phyloP scores from a whole-genome alignment of 1,140 invertebrate genomes.

The Hydropsyche tenuis region DNA sequence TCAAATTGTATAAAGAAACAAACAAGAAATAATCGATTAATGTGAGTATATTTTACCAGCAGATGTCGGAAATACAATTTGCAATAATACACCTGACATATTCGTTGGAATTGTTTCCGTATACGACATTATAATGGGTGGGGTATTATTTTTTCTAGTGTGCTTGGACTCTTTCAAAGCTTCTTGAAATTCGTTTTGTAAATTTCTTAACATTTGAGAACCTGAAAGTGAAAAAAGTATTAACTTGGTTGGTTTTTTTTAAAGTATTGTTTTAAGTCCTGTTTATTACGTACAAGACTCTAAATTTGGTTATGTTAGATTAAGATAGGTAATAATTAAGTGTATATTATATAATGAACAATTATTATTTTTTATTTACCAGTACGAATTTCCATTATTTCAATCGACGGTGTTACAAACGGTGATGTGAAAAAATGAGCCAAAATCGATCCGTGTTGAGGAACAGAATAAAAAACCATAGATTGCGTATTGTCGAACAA shows the following conservation, averaged over 20 bases:
- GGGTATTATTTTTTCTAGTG: not conserved
- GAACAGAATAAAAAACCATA: constrained; percentile 78
- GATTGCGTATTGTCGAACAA: constrained; percentile 59
- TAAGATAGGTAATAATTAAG: not conserved
- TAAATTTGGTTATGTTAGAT: not conserved
- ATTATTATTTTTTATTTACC: constrained; percentile 11
- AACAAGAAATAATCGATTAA: not conserved
- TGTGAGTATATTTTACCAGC: constrained; percentile 10
- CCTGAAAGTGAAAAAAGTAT: too few relatives aligned
- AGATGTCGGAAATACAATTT: constrained; percentile 35
- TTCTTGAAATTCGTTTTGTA: constrained; percentile 30
- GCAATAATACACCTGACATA: constrained; percentile 30
- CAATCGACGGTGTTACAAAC: constrained; percentile 25
- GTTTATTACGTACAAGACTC: too few relatives aligned
- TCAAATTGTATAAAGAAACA: not conserved
- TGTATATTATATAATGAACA: not conserved
- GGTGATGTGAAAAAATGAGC: constrained; percentile 53
- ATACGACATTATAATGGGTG: not conserved
- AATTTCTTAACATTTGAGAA: constrained; percentile 25
- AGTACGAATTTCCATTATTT: constrained; percentile 30
- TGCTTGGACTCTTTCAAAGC: constrained; percentile 20
- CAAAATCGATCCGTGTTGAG: constrained; percentile 72
- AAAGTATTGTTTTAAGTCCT: not conserved
- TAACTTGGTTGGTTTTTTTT: not conserved
- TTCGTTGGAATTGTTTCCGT: constrained; percentile 35